A percentile compares a stretch with the other conserved stretches of the same genome.
phyloP scores from a whole-genome alignment of 2,797 vertebrate genomes.

The Pseudochirops cupreus region DNA sequence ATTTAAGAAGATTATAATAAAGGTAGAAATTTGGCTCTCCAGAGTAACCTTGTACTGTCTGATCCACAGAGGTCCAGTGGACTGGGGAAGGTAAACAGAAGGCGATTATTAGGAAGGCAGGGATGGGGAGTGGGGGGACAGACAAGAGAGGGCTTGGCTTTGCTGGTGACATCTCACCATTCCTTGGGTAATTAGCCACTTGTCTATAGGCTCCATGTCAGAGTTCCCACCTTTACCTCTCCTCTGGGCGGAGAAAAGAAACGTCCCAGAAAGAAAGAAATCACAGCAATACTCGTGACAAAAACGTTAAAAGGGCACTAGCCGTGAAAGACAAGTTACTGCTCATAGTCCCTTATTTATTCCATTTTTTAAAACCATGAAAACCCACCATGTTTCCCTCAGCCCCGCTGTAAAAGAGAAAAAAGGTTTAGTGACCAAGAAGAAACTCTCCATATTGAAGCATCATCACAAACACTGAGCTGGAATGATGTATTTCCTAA shows the following conservation, averaged over 20 bases:
- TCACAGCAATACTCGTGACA: constrained; percentile 85
- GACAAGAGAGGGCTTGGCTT: constrained; percentile 70
- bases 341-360: neutral
- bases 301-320: constrained; percentile 78
- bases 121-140: constrained; percentile 58
- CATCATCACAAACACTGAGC: neutral
- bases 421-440: constrained; percentile 34
- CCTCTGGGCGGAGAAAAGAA: constrained; percentile 97
- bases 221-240: constrained; percentile 95
- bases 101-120: constrained; percentile 79
- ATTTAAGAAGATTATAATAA: neutral
- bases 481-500: neutral
- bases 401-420: constrained; percentile 55
- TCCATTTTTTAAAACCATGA: neutral
- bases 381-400: neutral
- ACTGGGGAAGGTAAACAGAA: constrained; percentile 77
- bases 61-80: constrained; percentile 78
- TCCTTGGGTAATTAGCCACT: constrained; percentile 99
- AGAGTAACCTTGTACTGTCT: constrained; percentile 83
- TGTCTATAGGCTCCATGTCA: constrained; percentile 99
- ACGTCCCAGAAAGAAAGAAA: constrained; percentile 89
- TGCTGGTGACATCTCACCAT: constrained; percentile 96
- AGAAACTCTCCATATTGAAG: neutral
- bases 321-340: constrained; percentile 48
- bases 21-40: constrained; percentile 34